These are phyloP conservation scores for Agelas oroides DNA, from an alignment of 37 sponge, comb jelly and placozoan genomes.

Conservation along the genomic window DNA sequence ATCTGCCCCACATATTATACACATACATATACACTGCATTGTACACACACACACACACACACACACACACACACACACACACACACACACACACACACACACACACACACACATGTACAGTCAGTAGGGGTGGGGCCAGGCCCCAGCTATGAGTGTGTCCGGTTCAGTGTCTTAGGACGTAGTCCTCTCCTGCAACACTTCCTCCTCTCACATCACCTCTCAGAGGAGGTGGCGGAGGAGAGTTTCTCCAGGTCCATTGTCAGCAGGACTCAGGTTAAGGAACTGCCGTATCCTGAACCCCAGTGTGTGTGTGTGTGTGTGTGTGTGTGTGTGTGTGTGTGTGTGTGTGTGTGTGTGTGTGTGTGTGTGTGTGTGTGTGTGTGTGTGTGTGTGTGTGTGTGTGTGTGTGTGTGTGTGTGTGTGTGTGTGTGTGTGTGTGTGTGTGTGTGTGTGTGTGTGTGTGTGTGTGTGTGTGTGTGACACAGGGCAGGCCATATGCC, in stretches of 20 bases:
- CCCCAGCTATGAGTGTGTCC: slow-evolving; percentile 77
- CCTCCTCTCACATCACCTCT: slow-evolving; percentile 50
- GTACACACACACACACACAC: slow-evolving; percentile 1
- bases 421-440: too few species aligned
- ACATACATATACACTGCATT: slow-evolving; percentile 5
- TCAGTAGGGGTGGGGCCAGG: slow-evolving; percentile 54
- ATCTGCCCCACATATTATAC: not conserved
- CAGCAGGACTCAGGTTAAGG: slow-evolving; percentile 63
- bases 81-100: not conserved
- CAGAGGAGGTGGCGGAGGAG: slow-evolving; percentile 13
- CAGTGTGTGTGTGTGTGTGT: not conserved
- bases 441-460: too few species aligned
- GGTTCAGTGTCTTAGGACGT: slow-evolving; percentile 57
- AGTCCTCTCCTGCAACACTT: slow-evolving; percentile 88
- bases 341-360: too few species aligned
- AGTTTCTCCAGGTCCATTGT: slow-evolving; percentile 28
- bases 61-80: not conserved
- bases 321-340: too few species aligned
- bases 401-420: too few species aligned
- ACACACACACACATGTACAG: not conserved
- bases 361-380: too few species aligned
- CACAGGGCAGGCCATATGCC: too few species aligned
- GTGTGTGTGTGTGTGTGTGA: too few species aligned
- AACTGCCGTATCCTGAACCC: slow-evolving; percentile 52
- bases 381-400: too few species aligned